Conservation (phyloP, 2,797 vertebrate genomes). For the Cyprinella venusta region DNA sequence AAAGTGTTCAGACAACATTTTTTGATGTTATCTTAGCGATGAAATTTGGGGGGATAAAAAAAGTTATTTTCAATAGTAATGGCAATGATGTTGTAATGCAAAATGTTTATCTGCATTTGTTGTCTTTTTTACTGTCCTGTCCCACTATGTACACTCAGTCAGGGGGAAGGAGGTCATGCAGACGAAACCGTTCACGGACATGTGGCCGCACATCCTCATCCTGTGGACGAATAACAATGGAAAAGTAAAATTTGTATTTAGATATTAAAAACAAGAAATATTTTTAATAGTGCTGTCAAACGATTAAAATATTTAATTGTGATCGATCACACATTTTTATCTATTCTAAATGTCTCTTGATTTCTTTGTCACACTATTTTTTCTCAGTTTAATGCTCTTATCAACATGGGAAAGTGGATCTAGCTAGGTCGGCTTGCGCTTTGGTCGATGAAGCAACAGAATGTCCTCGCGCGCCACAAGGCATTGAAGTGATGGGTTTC, state of each 20-base stretch:
- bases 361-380: no score
- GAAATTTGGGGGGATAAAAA: constrained; percentile 87
- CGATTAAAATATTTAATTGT: no score
- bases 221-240: constrained; percentile 68
- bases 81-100: constrained; percentile 92
- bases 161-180: constrained; percentile 97
- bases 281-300: no score
- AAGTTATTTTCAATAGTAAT: constrained; percentile 79
- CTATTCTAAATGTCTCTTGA: no score
- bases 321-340: no score
- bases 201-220: constrained; percentile 98
- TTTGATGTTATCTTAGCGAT: constrained; percentile 82
- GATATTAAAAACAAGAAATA: background rate
- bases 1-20: constrained; percentile 49
- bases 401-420: no score
- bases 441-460: no score
- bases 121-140: constrained; percentile 51
- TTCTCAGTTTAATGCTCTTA: no score
- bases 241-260: constrained; percentile 4
- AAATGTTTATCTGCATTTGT: constrained; percentile 70
- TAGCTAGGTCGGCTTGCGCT: no score
- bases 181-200: constrained; percentile 95
- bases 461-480: no score
- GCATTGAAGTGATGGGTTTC: no score
- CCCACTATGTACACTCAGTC: constrained; percentile 79